A percentile compares a stretch with the other conserved stretches of the same genome.
Conservation (phyloP, 2,888 invertebrate species). For the Pollenia angustigena region DNA sequence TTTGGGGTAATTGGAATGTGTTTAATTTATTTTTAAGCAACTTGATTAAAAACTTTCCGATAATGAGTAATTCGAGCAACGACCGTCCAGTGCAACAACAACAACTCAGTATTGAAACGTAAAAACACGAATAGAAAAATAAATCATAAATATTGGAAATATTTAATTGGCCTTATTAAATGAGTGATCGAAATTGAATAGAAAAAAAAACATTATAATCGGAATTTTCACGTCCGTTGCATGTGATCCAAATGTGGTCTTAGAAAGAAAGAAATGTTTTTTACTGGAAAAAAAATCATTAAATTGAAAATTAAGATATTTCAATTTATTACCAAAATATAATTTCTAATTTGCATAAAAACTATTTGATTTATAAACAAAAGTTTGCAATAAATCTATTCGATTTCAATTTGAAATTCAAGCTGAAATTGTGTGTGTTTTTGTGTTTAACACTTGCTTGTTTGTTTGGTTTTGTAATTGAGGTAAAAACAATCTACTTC, state of each 20-base stretch:
- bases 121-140: background rate
- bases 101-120: no score
- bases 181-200: background rate
- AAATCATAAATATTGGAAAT: background rate
- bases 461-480: constrained; percentile 48
- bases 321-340: background rate
- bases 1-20: constrained; percentile 13
- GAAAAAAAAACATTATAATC: background rate
- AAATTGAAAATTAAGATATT: constrained; percentile 1
- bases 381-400: constrained; percentile 5
- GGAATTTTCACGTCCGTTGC: constrained; percentile 10
- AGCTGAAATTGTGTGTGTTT: constrained; percentile 1
- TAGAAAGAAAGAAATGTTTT: background rate
- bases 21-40: constrained; percentile 50
- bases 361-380: background rate
- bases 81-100: background rate
- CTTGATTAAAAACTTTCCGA: constrained; percentile 4
- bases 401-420: constrained; percentile 16
- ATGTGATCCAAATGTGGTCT: constrained; percentile 35
- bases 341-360: background rate
- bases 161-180: constrained; percentile 10
- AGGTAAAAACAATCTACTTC: constrained; percentile 12
- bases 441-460: background rate
- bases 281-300: background rate
- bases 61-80: constrained; percentile 42